These are phyloP conservation scores for Neogobius melanostomus DNA, from an alignment of 2,113 vertebrate species.

Conservation along the genomic window DNA sequence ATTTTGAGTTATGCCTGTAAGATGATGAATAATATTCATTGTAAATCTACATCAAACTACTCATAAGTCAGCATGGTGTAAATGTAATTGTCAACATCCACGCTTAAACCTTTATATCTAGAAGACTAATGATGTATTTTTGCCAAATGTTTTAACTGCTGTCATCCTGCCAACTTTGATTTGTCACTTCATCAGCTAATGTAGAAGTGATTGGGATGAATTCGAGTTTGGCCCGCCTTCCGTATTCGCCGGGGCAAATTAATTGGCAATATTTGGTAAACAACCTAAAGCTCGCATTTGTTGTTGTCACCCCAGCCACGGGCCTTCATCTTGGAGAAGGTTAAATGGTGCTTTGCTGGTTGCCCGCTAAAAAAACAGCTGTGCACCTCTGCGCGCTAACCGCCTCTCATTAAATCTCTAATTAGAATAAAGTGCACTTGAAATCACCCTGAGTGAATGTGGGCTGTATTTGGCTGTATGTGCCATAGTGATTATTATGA, in stretches of 20 bases:
- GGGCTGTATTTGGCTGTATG: constrained; percentile 22
- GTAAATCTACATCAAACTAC: not conserved
- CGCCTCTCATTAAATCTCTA: constrained; percentile 46
- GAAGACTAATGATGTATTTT: constrained; percentile 17
- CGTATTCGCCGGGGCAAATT: constrained; percentile 20
- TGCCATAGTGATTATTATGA: constrained; percentile 7
- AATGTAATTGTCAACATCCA: constrained; percentile 12
- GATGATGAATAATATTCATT: not conserved
- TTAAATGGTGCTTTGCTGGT: constrained; percentile 35
- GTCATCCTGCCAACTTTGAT: constrained; percentile 32
- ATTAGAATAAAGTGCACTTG: constrained; percentile 55
- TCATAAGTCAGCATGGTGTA: constrained; percentile 8
- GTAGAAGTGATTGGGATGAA: constrained; percentile 6
- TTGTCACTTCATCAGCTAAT: not conserved
- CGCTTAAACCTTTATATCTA: constrained; percentile 20
- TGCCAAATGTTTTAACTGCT: constrained; percentile 26
- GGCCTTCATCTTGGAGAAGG: constrained; percentile 22
- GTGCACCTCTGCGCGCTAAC: constrained; percentile 34
- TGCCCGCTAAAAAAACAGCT: constrained; percentile 38
- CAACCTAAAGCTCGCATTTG: constrained; percentile 28
- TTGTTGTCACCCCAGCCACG: constrained; percentile 33
- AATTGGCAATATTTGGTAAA: constrained; percentile 49
- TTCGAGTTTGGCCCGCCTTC: constrained; percentile 2
- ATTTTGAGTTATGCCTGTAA: not conserved
- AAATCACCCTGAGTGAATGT: constrained; percentile 49